These are phyloP conservation scores for Phenganax marumi DNA, from an alignment of 92 coral and sea anemone genomes.

Conservation along the genomic window DNA sequence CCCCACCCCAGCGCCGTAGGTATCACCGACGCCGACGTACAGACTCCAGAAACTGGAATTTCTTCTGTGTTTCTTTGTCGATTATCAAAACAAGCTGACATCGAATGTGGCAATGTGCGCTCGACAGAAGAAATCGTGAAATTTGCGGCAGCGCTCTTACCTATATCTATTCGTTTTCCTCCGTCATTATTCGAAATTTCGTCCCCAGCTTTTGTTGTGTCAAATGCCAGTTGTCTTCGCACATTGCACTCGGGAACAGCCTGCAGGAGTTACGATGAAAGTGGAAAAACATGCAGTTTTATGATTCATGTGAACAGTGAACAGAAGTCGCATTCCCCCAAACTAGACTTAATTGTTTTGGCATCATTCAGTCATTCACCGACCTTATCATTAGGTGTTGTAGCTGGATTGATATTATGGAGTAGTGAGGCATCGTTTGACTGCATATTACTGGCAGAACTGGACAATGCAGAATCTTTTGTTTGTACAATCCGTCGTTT, in stretches of 20 bases:
- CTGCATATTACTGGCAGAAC: no score
- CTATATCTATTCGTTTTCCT: background rate
- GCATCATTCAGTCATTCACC: background rate
- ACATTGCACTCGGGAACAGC: background rate
- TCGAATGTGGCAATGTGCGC: background rate
- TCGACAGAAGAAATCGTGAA: no score
- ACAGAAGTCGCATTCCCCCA: background rate
- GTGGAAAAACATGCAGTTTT: background rate
- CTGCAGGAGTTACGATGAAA: background rate
- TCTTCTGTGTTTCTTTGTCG: background rate
- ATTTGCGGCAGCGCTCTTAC: no score
- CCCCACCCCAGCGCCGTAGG: background rate
- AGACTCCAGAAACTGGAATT: background rate
- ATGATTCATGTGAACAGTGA: background rate
- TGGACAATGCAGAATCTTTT: background rate
- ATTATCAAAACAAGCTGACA: background rate
- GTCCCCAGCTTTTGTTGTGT: background rate
- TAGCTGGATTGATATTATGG: conserved; percentile 5
- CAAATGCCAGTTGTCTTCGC: conserved; percentile 26
- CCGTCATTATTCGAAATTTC: background rate
- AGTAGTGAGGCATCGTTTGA: background rate
- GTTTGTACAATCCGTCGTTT: conserved; percentile 2
- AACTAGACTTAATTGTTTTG: background rate
- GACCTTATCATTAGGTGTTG: background rate
- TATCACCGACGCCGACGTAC: background rate